phyloP scores from a whole-genome alignment of 2,888 invertebrate species.

The Amiota mariae region DNA sequence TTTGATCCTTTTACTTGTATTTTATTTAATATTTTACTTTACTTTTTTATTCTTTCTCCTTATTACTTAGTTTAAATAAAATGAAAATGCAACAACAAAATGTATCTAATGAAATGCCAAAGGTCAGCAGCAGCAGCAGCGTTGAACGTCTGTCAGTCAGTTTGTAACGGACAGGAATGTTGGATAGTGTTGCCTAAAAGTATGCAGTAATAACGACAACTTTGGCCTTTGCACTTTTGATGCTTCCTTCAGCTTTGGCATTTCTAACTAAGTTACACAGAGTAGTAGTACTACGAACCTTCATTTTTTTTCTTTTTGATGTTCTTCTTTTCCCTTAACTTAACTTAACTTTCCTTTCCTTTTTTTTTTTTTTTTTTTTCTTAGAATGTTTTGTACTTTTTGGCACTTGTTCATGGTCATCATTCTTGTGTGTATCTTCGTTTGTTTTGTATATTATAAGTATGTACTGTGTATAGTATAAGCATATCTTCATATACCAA shows the following conservation, averaged over 20 bases:
- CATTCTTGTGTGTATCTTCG: background rate
- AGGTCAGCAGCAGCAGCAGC: conserved; percentile 4
- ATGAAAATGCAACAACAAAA: conserved; percentile 41
- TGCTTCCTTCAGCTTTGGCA: background rate
- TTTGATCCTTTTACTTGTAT: background rate
- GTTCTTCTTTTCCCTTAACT: background rate
- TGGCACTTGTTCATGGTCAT: conserved; percentile 23
- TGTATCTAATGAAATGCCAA: background rate
- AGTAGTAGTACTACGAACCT: background rate
- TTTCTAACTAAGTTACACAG: background rate
- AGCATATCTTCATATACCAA: conserved; percentile 8
- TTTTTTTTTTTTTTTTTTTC: background rate
- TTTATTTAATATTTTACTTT: conserved; percentile 11
- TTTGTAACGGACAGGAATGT: background rate
- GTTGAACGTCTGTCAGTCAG: background rate
- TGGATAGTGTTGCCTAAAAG: conserved; percentile 40
- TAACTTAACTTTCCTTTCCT: background rate
- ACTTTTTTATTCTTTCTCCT: conserved; percentile 32
- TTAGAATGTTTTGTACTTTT: background rate
- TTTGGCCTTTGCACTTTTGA: conserved; percentile 26
- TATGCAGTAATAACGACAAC: conserved; percentile 45
- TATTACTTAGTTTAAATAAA: conserved; percentile 18
- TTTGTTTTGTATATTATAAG: background rate
- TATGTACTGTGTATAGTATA: no score
- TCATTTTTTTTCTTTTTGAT: background rate